phyloP scores from a whole-genome alignment of 1,140 invertebrate genomes.

The Cataglyphis hispanica region DNA sequence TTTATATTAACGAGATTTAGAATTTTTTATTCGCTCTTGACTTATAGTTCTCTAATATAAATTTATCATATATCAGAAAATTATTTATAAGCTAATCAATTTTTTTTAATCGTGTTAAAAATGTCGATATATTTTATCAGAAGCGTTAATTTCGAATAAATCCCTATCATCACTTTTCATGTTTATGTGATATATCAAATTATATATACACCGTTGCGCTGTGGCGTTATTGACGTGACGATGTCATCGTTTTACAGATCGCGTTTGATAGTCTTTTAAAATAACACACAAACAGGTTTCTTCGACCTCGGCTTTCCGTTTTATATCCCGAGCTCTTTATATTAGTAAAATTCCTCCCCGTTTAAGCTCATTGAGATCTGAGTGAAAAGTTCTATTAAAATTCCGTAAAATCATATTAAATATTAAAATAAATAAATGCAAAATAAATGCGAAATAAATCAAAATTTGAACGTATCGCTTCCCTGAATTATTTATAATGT shows the following conservation, averaged over 20 bases:
- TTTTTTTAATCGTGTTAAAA: neutral
- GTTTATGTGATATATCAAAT: neutral
- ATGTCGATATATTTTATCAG: neutral
- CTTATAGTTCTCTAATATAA: too few species aligned
- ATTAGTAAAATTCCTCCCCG: neutral
- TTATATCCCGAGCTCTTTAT: conserved; percentile 10
- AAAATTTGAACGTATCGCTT: neutral
- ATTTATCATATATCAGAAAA: neutral
- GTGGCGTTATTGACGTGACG: too few species aligned
- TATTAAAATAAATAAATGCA: neutral
- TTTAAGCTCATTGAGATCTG: neutral
- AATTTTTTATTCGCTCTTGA: neutral
- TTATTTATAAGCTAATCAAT: neutral
- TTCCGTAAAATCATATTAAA: too few species aligned
- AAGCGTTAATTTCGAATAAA: neutral
- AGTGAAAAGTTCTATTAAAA: neutral
- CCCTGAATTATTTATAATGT: neutral
- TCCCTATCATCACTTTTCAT: neutral
- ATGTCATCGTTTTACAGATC: neutral
- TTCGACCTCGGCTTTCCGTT: conserved; percentile 1
- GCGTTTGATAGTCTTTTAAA: conserved; percentile 33
- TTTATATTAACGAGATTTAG: neutral
- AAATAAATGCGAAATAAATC: neutral
- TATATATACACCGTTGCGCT: neutral
- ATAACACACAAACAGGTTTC: conserved; percentile 53